Percentiles rank a stretch among this genome's conserved stretches.
phyloP scores from a whole-genome alignment of 2,797 vertebrate species.

The Acanthiza pusilla region DNA sequence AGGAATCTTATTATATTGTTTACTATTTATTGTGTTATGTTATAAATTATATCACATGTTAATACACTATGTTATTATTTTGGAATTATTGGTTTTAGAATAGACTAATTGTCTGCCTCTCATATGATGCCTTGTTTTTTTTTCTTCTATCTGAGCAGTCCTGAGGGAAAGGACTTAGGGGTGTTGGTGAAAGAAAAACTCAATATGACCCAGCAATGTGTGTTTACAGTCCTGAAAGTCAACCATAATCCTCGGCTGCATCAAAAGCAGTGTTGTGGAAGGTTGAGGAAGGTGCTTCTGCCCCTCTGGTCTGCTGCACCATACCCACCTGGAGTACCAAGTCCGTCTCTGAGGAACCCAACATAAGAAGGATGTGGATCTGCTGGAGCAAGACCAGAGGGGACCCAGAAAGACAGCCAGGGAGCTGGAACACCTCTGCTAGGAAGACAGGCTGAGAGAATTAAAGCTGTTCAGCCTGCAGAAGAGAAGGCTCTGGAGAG shows the following conservation, averaged over 20 bases:
- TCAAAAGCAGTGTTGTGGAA: neutral
- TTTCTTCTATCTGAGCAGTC: neutral
- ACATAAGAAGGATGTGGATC: neutral
- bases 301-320: neutral
- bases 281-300: neutral
- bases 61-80: neutral
- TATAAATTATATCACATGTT: neutral
- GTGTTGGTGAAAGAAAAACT: neutral
- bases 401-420: neutral
- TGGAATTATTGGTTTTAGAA: neutral
- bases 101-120: neutral
- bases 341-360: neutral
- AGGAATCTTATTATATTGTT: neutral
- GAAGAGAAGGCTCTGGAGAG: neutral
- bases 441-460: neutral
- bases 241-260: neutral
- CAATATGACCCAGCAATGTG: neutral
- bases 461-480: neutral
- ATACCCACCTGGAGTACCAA: neutral
- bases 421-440: neutral
- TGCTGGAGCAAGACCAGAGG: neutral
- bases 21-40: neutral
- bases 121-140: neutral
- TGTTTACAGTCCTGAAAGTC: neutral
- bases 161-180: neutral